phyloP scores from a whole-genome alignment of 2,797 vertebrate genomes.

The Craterocephalus amniculus region DNA sequence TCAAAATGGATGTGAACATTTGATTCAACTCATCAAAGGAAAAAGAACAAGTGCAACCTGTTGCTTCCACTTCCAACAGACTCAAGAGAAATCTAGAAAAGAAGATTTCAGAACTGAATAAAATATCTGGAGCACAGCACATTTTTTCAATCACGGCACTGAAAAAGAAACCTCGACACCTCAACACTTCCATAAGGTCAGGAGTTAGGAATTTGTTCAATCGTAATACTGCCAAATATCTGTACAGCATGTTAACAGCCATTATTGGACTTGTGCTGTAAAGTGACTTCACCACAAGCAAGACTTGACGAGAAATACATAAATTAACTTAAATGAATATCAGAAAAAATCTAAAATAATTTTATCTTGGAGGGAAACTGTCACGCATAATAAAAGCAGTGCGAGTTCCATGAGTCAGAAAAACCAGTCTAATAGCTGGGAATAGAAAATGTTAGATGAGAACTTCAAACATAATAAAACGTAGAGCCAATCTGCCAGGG shows the following conservation, averaged over 20 bases:
- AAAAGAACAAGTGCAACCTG: neutral
- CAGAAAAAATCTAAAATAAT: too few relatives aligned
- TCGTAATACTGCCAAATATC: neutral
- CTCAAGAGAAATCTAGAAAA: constrained; percentile 1
- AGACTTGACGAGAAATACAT: neutral
- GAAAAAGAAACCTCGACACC: neutral
- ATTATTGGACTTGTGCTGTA: neutral
- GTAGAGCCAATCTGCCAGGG: too few relatives aligned
- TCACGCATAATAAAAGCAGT: neutral
- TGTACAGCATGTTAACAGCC: neutral
- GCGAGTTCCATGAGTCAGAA: neutral
- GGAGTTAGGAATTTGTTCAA: neutral
- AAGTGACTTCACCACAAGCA: neutral
- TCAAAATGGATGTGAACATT: neutral
- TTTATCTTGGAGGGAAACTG: neutral
- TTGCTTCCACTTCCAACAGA: constrained; percentile 6
- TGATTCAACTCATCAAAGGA: neutral
- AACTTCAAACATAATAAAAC: too few relatives aligned
- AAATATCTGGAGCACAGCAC: constrained; percentile 1
- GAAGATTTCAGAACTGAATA: neutral
- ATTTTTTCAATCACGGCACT: neutral
- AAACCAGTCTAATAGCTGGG: neutral
- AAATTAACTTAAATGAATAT: too few relatives aligned
- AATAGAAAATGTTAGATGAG: neutral
- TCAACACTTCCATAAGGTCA: neutral